Evolutionary conservation across 2,797 vertebrate genomes (phyloP).

Genomic region (Phylloscopus collybita): DNA sequence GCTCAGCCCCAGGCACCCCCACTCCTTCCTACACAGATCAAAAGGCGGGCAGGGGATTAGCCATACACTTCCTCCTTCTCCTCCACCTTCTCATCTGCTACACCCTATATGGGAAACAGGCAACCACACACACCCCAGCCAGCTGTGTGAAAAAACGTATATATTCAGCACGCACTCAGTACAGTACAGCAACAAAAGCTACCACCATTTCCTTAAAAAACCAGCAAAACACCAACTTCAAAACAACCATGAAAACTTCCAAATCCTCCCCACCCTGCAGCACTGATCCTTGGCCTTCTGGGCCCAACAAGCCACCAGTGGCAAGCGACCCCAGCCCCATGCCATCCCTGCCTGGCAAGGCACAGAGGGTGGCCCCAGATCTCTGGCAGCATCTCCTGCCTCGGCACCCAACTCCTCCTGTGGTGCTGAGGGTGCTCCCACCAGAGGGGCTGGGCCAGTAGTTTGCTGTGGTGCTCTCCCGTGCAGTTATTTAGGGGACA

Average conservation of each 20-base stretch:
- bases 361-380: not conserved
- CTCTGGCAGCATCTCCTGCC: not conserved
- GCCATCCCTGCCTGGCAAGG: not conserved
- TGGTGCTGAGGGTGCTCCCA: not conserved
- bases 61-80: not conserved
- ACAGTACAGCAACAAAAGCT: constrained; percentile 63
- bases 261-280: not conserved
- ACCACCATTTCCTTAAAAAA: constrained; percentile 14
- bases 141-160: constrained; percentile 52
- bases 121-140: constrained; percentile 58
- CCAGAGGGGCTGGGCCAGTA: not conserved
- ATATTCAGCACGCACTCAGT: constrained; percentile 63
- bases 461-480: not conserved
- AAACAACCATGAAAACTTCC: not conserved
- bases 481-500: not conserved
- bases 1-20: not conserved
- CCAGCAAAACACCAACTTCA: not conserved
- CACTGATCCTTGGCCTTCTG: not conserved
- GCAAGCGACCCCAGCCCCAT: not conserved
- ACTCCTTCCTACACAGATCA: not conserved
- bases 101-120: not conserved
- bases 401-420: not conserved
- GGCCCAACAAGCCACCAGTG: not conserved
- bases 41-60: not conserved
- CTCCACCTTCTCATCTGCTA: not conserved